Evolutionary conservation across 2,113 vertebrate species (phyloP).

Genomic region (Xerus inauris): DNA sequence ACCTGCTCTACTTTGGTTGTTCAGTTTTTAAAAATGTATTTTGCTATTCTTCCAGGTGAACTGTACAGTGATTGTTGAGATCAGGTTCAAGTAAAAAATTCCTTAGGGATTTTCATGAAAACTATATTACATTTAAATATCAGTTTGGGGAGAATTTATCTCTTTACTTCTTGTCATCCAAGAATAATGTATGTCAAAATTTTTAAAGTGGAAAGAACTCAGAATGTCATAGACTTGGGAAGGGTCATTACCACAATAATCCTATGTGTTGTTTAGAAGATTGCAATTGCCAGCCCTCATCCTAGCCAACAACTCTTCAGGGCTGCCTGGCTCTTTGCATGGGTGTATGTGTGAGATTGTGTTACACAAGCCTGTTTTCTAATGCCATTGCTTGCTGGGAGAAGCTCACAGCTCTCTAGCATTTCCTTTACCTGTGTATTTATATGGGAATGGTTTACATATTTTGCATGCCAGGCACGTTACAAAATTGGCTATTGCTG

Average conservation of each 20-base stretch:
- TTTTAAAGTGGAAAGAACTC: not conserved
- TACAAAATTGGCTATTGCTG: not conserved
- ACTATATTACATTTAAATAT: conserved; percentile 53
- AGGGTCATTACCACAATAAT: not conserved
- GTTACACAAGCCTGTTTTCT: not conserved
- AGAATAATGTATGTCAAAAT: conserved; percentile 15
- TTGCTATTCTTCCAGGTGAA: conserved; percentile 31
- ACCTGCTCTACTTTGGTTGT: not conserved
- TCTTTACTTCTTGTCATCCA: conserved; percentile 21
- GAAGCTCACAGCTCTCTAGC: not conserved
- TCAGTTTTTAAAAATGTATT: conserved; percentile 9
- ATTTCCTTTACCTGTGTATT: not conserved
- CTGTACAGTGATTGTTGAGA: not conserved
- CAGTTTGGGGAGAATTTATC: conserved; percentile 4
- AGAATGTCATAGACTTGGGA: not conserved
- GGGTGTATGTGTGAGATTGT: not conserved
- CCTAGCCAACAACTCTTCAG: not conserved
- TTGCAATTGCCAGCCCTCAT: not conserved
- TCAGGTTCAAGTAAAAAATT: conserved; percentile 12
- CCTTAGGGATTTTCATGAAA: not conserved
- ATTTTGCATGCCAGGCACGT: not conserved
- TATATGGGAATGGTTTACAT: not conserved
- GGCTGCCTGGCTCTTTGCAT: not conserved
- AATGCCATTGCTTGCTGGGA: not conserved
- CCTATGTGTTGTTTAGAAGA: not conserved